These are phyloP conservation scores for Lepus timidus DNA, from an alignment of 2,113 vertebrate species.

Conservation along the genomic window DNA sequence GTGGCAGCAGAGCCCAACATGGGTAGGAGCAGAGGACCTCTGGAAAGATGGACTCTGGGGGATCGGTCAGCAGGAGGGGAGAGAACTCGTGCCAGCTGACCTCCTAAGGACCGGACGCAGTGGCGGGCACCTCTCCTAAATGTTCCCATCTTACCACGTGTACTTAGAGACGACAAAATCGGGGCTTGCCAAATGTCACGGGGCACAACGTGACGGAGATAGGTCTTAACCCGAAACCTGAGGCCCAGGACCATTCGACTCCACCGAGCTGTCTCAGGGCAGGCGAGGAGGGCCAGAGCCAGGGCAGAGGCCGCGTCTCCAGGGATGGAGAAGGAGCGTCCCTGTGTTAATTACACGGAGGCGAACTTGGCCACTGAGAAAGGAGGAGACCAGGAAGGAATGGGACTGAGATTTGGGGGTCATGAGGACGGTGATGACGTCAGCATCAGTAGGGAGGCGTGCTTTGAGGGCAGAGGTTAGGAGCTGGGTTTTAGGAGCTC, in stretches of 20 bases:
- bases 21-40: not conserved
- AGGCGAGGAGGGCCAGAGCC: no score
- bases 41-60: not conserved
- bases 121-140: not conserved
- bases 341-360: not conserved
- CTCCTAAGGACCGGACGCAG: not conserved
- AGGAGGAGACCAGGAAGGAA: not conserved
- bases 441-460: not conserved
- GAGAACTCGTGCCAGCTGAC: not conserved
- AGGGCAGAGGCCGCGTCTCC: not conserved
- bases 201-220: not conserved
- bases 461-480: not conserved
- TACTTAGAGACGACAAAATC: not conserved
- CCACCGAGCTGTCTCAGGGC: not conserved
- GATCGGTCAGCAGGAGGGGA: rapidly evolving
- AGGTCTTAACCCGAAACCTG: not conserved
- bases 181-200: not conserved
- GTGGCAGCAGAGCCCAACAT: not conserved
- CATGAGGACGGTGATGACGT: not conserved
- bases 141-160: not conserved
- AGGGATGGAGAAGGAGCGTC: not conserved
- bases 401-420: not conserved
- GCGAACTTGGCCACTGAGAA: not conserved
- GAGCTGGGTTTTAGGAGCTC: not conserved
- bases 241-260: not conserved